Conservation (phyloP, 2,113 vertebrate species). For the Prionailurus bengalensis region DNA sequence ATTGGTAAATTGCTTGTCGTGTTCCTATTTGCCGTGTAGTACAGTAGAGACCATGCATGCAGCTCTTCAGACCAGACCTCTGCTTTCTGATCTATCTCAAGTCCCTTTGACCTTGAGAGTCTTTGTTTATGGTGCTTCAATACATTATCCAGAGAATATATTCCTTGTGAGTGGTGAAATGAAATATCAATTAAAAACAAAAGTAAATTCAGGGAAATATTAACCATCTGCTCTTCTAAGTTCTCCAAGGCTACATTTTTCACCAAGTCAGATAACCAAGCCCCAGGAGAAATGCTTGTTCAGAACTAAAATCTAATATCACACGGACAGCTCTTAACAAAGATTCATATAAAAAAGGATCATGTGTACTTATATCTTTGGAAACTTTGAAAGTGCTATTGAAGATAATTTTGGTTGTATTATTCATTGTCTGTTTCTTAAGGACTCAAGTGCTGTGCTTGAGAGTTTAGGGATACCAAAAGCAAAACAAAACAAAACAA, state of each 20-base stretch:
- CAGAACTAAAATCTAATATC: background rate
- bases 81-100: background rate
- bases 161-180: background rate
- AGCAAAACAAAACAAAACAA: background rate
- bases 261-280: background rate
- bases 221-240: background rate
- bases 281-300: background rate
- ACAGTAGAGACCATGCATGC: accelerated
- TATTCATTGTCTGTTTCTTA: background rate
- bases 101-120: background rate
- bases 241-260: slow-evolving; percentile 9
- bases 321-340: background rate
- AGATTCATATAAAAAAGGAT: background rate
- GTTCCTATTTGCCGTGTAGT: background rate
- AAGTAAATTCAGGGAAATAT: background rate
- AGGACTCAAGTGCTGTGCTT: background rate
- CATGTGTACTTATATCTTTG: background rate
- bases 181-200: slow-evolving; percentile 28
- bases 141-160: background rate
- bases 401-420: background rate
- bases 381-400: background rate
- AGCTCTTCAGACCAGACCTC: background rate
- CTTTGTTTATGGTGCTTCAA: background rate
- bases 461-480: background rate
- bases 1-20: background rate